phyloP scores from a whole-genome alignment of 2,888 invertebrate species.

The Melolontha melolontha region DNA sequence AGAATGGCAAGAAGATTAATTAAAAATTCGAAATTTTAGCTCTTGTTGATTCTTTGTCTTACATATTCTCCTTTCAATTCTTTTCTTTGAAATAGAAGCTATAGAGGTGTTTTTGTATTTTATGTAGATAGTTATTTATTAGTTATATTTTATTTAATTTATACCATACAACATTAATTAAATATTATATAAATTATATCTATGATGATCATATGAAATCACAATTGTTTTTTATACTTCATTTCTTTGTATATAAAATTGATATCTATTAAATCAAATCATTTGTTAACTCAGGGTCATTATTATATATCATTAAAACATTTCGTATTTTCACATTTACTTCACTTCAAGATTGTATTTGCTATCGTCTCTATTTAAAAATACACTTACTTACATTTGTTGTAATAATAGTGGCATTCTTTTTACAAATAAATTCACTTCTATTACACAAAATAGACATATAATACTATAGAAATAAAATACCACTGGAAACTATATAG shows the following conservation, averaged over 20 bases:
- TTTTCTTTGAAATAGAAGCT: background rate
- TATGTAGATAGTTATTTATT: slow-evolving; percentile 42
- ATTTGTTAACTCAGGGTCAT: slow-evolving; percentile 38
- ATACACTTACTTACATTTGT: too few species aligned
- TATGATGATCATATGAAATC: background rate
- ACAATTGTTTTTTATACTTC: slow-evolving; percentile 1
- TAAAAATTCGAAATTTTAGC: slow-evolving; percentile 40
- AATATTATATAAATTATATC: background rate
- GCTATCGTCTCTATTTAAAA: background rate
- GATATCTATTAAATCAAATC: slow-evolving; percentile 11
- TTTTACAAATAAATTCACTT: too few species aligned
- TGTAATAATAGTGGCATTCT: too few species aligned
- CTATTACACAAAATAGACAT: too few species aligned
- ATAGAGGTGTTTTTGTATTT: slow-evolving; percentile 18
- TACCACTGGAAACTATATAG: too few species aligned
- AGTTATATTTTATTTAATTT: slow-evolving; percentile 34
- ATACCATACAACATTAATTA: slow-evolving; percentile 7
- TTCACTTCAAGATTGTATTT: slow-evolving; percentile 1
- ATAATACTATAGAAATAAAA: too few species aligned
- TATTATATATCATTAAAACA: slow-evolving; percentile 4
- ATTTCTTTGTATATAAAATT: slow-evolving; percentile 5
- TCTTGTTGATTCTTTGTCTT: slow-evolving; percentile 18
- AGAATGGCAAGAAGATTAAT: slow-evolving; percentile 55
- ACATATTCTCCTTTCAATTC: slow-evolving; percentile 11
- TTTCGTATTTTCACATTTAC: slow-evolving; percentile 6